These are phyloP conservation scores for Semnopithecus entellus DNA, from an alignment of 2,113 vertebrate genomes.

Conservation along the genomic window DNA sequence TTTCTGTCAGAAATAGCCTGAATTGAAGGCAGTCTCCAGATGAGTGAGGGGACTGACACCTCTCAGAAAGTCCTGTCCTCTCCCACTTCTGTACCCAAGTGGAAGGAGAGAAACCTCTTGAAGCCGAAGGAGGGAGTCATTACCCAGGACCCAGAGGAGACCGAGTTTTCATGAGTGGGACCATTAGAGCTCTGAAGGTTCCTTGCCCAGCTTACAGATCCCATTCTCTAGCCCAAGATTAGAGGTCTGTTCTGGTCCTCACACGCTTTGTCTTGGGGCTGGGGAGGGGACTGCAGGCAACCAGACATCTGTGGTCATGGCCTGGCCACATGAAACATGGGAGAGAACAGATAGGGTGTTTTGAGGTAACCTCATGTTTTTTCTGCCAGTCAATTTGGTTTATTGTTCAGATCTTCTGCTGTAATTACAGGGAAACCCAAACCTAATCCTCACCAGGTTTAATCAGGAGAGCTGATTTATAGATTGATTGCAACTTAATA, in stretches of 20 bases:
- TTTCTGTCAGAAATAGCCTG: neutral
- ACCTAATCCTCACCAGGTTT: neutral
- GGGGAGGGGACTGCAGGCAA: neutral
- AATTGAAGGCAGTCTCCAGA: neutral
- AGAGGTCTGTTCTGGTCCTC: neutral
- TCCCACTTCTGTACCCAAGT: neutral
- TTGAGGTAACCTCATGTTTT: neutral
- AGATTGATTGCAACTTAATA: slow-evolving; percentile 51
- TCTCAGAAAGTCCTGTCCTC: neutral
- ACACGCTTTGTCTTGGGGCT: neutral
- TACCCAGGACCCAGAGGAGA: neutral
- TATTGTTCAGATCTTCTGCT: slow-evolving; percentile 2
- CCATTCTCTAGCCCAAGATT: neutral
- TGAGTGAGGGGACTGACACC: neutral
- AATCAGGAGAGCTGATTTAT: slow-evolving; percentile 37
- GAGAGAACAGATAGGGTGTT: neutral
- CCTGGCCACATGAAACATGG: neutral
- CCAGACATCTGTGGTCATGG: neutral
- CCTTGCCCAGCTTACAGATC: neutral
- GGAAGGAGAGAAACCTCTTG: neutral
- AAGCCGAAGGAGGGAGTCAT: neutral
- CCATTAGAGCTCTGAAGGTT: neutral
- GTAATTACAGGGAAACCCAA: slow-evolving; percentile 38
- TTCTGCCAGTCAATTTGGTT: neutral
- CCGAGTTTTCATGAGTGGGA: rapidly evolving